A percentile compares a stretch with the other conserved stretches of the same genome.
phyloP scores from a whole-genome alignment of 1,140 invertebrate species.

The Drosophila orena region DNA sequence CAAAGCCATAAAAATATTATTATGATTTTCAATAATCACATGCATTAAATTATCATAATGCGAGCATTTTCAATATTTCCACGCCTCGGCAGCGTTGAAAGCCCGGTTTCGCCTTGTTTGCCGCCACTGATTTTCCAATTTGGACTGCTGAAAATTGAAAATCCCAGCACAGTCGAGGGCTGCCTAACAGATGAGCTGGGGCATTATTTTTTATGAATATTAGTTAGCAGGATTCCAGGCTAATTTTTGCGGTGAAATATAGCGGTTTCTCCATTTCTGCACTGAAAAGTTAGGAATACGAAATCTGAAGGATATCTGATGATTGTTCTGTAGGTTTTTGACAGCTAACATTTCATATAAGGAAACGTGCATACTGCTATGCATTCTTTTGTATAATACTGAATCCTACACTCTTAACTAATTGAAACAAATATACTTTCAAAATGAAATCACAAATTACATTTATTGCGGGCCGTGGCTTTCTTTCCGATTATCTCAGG shows the following conservation, averaged over 20 bases:
- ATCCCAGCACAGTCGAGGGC: constrained; percentile 3
- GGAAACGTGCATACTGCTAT: too few relatives aligned
- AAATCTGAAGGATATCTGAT: too few relatives aligned
- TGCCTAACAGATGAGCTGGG: constrained; percentile 15
- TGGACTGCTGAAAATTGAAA: constrained; percentile 50
- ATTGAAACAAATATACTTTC: too few relatives aligned
- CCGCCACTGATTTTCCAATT: constrained; percentile 52
- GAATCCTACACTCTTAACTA: too few relatives aligned
- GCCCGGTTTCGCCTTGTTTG: constrained; percentile 20
- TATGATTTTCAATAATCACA: constrained; percentile 83
- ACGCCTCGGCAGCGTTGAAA: constrained; percentile 33
- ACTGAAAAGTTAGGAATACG: not conserved
- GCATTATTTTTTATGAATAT: constrained; percentile 63
- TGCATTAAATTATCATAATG: constrained; percentile 81
- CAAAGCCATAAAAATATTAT: constrained; percentile 78
- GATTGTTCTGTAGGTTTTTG: too few relatives aligned
- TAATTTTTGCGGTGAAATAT: constrained; percentile 44
- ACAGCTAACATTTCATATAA: too few relatives aligned
- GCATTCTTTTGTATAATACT: too few relatives aligned
- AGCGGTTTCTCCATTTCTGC: not conserved
- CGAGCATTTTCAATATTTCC: constrained; percentile 75
- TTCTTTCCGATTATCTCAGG: constrained; percentile 12
- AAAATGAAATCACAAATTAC: not conserved
- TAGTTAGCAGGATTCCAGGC: constrained; percentile 38
- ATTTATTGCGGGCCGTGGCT: not conserved